These are phyloP conservation scores for Esox lucius DNA, from an alignment of 2,797 vertebrate species.

Conservation along the genomic window DNA sequence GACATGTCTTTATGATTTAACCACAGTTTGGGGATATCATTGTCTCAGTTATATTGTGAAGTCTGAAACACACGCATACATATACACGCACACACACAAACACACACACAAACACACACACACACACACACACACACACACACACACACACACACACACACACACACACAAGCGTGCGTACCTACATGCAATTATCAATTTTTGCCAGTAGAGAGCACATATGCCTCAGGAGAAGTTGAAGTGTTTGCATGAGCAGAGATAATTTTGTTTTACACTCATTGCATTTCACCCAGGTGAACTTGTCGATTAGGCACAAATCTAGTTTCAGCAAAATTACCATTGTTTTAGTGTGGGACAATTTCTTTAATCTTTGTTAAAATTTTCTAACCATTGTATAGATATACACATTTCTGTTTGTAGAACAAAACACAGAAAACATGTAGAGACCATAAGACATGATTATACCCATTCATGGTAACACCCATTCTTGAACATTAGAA, in stretches of 20 bases:
- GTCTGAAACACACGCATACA: not conserved
- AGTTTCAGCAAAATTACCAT: not conserved
- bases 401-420: not conserved
- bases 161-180: not conserved
- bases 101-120: too few relatives aligned
- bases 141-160: not conserved
- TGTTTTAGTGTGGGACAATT: not conserved
- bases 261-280: not conserved
- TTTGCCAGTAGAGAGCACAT: conserved; percentile 5
- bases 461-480: not conserved
- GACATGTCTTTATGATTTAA: too few relatives aligned
- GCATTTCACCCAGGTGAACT: not conserved
- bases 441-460: not conserved
- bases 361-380: not conserved
- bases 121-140: not conserved
- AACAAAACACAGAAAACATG: not conserved
- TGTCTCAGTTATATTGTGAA: too few relatives aligned
- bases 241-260: not conserved
- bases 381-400: not conserved
- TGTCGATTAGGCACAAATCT: not conserved
- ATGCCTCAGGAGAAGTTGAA: not conserved
- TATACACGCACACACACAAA: not conserved
- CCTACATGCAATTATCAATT: not conserved
- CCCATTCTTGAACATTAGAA: not conserved
- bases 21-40: too few relatives aligned